phyloP scores from a whole-genome alignment of 2,113 vertebrate genomes.

The Ursus arctos region DNA sequence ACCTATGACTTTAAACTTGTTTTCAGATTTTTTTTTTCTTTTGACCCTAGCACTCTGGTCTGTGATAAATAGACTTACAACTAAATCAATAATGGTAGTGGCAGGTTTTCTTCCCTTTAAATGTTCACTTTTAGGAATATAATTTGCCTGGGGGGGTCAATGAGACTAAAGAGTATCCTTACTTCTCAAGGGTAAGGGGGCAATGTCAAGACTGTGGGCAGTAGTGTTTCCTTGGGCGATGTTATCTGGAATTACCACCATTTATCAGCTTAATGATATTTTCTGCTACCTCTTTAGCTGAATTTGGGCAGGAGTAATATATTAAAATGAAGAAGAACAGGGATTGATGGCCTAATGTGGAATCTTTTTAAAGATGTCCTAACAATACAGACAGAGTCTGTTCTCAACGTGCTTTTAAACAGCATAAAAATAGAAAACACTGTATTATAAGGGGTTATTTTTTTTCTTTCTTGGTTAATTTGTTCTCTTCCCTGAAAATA shows the following conservation, averaged over 20 bases:
- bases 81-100: background rate
- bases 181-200: background rate
- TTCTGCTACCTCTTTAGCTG: background rate
- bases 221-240: background rate
- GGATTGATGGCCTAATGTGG: background rate
- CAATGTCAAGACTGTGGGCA: background rate
- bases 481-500: slow-evolving; percentile 50
- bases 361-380: background rate
- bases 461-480: background rate
- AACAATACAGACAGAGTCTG: background rate
- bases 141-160: background rate
- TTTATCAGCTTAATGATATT: slow-evolving; percentile 15
- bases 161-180: background rate
- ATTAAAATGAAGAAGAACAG: background rate
- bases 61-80: background rate
- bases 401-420: background rate
- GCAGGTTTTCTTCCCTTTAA: background rate
- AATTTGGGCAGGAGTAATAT: background rate
- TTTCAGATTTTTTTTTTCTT: background rate
- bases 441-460: background rate
- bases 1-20: background rate
- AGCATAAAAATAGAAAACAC: background rate
- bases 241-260: background rate
- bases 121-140: background rate
- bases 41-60: background rate